Conservation (phyloP, 2,888 invertebrate species). For the Epistrophella euchroma region DNA sequence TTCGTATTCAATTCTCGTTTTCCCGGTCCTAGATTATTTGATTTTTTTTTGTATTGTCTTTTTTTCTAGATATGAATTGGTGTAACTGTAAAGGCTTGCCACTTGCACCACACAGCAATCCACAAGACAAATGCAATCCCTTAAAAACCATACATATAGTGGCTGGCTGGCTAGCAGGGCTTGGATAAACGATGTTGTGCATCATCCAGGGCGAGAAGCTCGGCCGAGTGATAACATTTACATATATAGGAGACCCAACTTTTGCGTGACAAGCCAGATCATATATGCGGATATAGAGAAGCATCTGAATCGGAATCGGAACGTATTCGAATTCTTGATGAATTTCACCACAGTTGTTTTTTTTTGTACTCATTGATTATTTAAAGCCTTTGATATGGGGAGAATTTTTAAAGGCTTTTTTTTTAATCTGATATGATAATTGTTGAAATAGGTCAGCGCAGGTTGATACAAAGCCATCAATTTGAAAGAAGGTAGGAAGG, state of each 20-base stretch:
- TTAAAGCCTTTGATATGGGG: constrained; percentile 8
- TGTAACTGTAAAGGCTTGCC: constrained; percentile 45
- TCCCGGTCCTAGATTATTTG: constrained; percentile 30
- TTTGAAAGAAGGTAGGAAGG: background rate
- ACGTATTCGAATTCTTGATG: constrained; percentile 33
- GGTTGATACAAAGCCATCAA: constrained; percentile 2
- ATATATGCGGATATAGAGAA: background rate
- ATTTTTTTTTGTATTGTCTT: constrained; percentile 6
- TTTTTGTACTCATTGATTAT: constrained; percentile 8
- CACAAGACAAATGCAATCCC: constrained; percentile 69
- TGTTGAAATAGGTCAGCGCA: background rate
- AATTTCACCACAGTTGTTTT: constrained; percentile 23
- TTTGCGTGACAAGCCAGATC: constrained; percentile 30
- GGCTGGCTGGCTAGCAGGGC: background rate
- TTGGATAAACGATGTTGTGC: constrained; percentile 48
- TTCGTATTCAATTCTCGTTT: constrained; percentile 48
- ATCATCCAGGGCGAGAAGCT: constrained; percentile 27
- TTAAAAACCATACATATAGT: constrained; percentile 39
- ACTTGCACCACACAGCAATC: constrained; percentile 47
- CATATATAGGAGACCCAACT: constrained; percentile 8
- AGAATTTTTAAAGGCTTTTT: background rate
- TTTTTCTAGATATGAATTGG: constrained; percentile 40
- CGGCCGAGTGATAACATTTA: constrained; percentile 51
- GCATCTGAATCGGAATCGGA: background rate
- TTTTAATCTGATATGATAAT: background rate